Evolutionary conservation across 2,797 vertebrate genomes (phyloP), one percentile per base, ranked within the genome.

Genomic region (Sternarchorhynchus goeldii): DNA sequence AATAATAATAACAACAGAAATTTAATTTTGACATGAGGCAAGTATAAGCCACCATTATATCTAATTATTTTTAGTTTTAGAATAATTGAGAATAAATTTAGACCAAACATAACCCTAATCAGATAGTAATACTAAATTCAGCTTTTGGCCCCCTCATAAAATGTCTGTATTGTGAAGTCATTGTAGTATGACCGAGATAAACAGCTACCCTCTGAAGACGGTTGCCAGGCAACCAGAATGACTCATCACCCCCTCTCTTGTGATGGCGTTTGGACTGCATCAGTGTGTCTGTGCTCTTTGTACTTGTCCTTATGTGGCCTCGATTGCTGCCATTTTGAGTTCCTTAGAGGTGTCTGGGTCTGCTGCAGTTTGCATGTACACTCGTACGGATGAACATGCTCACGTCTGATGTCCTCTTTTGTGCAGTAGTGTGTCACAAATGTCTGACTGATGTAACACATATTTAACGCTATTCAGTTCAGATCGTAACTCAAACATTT

Each of bases 191-290:
- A 84, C 72, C 58, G 65, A 71, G 67, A 81, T 75, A 73, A 81
- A 78, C 60, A 77, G 70, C 77, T 45, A 68, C 63, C 25, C 64
- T 76, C 73, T 64, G 50, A 41, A 55, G 16, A 41, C 17, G 60
- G 81, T 83, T 84, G 74, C 82, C 21, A 67, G 74, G 57, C 78
- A 77, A 76, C 74, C 36, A 14, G 50, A 79, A 78, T 76, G 68
- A 81, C 79, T 79, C 67, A 77, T 78, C 55, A 70, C n/a, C 45
- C 31, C 60, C 80, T 32, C 55, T 85, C 73, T 21, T 71, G 68
- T 72, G 67, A 59, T 70, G 29, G 64, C 57, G 65, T 73, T 45
- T 84, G 68, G 65, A 55, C 60, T 66, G 66, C 77, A 82, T 77
- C 66, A n/a, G 57, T 74, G 71, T 56, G 50, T 57, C 39, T 50